phyloP scores from a whole-genome alignment of 2,888 invertebrate genomes.

The Volucella inanis region DNA sequence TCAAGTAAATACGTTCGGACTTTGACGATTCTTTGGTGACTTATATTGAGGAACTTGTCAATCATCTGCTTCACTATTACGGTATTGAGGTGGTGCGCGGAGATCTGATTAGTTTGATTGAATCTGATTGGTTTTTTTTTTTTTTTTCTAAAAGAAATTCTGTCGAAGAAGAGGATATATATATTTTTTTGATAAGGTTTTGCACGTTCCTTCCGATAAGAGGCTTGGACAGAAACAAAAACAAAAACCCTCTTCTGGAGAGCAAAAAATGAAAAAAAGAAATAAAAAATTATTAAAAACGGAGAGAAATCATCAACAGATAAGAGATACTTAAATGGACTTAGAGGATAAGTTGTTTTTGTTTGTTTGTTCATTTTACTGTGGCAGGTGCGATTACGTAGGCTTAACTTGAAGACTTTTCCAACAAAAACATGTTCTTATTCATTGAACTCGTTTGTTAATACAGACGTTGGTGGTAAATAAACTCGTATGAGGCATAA shows the following conservation, averaged over 20 bases:
- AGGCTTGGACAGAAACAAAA: slow-evolving; percentile 14
- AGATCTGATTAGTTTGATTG: slow-evolving; percentile 51
- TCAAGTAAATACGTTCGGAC: slow-evolving; percentile 48
- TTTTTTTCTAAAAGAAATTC: slow-evolving; percentile 13
- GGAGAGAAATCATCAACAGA: slow-evolving; percentile 38
- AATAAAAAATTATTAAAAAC: slow-evolving; percentile 15
- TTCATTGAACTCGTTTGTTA: no score
- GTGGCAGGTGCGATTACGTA: no score
- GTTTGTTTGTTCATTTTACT: slow-evolving; percentile 3
- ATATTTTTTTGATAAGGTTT: slow-evolving; percentile 54
- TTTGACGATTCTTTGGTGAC: slow-evolving; percentile 53
- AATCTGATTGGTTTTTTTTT: slow-evolving; percentile 24
- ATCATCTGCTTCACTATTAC: slow-evolving; percentile 60
- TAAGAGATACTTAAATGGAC: slow-evolving; percentile 44
- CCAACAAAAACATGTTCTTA: no score
- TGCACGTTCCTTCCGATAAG: slow-evolving; percentile 53
- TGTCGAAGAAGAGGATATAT: slow-evolving; percentile 47
- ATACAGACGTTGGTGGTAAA: no score
- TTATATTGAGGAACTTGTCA: slow-evolving; percentile 51
- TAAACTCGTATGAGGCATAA: no score
- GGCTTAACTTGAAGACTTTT: no score
- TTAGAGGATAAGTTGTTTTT: slow-evolving; percentile 11
- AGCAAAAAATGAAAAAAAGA: background rate
- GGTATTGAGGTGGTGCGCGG: slow-evolving; percentile 39
- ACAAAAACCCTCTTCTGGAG: slow-evolving; percentile 8